Evolutionary conservation across 1,140 invertebrate species (phyloP), one percentile per base, ranked within the genome.

Genomic region (Micrasema minimum): DNA sequence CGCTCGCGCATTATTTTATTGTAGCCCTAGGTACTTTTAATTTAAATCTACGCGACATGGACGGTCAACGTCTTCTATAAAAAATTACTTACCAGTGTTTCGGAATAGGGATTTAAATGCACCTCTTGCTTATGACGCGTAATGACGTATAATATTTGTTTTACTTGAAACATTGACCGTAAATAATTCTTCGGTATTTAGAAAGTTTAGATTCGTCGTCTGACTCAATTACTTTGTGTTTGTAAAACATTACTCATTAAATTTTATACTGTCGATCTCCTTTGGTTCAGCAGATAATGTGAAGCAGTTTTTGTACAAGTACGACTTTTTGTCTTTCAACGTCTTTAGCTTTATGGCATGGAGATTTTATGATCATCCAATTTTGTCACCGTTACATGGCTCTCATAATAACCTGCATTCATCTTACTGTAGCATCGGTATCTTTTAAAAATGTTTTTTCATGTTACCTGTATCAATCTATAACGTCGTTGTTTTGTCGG

Each of bases 141-240:
- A 43, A 59, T 59, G 55, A 38, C 55, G 35, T 16, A 11, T 59
- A 41, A 59, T 59, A 59, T 59, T 59, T 59, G 55, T 59, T 59
- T 59, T 59, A 41, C 16, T 55, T 41, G 16, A 41, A 59, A 59
- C 38, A 59, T 59, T 41, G 55, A 16, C 1, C 22, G 55, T 41
- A 59, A 59, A 59, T 35, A 59, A 59, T 59, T 59, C 55, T 59
- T 59, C 38, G 55, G 55, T 59, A 59, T 59, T 59, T 59, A 59
- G 55, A 59, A 59, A 59, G 55, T 59, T 18, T 31, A 22, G 55
- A 59, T 23, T 31, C 16, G 53, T 59, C 55, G 37, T 41, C 35
- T 38, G 37, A 59, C 35, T 59, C 35, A 41, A 59, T 59, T 59
- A 59, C 38, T 20, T 22, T 59, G 37, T 18, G 22, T 41, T 18